These are phyloP conservation scores for Archivesica marissinica DNA, from an alignment of 1,140 invertebrate genomes.

Conservation along the genomic window DNA sequence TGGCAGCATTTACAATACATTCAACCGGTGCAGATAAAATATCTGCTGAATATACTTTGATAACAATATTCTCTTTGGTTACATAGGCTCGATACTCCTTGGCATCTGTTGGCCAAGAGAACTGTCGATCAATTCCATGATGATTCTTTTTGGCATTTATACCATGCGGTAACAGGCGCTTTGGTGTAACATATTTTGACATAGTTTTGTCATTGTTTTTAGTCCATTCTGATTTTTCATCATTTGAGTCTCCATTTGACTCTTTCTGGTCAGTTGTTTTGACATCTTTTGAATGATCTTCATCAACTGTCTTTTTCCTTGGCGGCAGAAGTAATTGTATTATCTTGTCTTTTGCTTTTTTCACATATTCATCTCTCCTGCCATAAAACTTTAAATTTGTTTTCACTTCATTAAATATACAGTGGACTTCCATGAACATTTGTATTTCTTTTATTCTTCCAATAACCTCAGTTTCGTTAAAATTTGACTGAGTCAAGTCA, in stretches of 20 bases:
- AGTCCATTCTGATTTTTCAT: too few relatives aligned
- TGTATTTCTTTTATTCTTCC: not conserved
- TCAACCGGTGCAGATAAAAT: constrained; percentile 88
- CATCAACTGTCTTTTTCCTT: too few relatives aligned
- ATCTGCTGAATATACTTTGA: constrained; percentile 86
- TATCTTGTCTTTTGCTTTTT: not conserved
- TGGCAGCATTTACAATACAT: constrained; percentile 48
- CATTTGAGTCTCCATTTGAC: too few relatives aligned
- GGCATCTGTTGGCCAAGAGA: not conserved
- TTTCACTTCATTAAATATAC: not conserved
- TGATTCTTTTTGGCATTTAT: too few relatives aligned
- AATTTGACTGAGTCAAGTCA: not conserved
- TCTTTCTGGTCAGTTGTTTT: too few relatives aligned
- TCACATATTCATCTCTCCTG: not conserved
- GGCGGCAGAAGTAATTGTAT: not conserved
- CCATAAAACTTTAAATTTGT: not conserved
- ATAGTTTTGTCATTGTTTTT: too few relatives aligned
- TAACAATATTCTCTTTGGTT: not conserved
- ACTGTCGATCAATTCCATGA: too few relatives aligned
- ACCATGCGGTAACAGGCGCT: too few relatives aligned
- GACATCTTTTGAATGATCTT: too few relatives aligned
- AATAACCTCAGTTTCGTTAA: not conserved
- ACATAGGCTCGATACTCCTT: not conserved
- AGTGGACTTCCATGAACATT: not conserved
- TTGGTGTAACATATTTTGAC: too few relatives aligned